A percentile compares a stretch with the other conserved stretches of the same genome.
Conservation (phyloP, 2,888 invertebrate genomes). For the Xanthorhoe designata region DNA sequence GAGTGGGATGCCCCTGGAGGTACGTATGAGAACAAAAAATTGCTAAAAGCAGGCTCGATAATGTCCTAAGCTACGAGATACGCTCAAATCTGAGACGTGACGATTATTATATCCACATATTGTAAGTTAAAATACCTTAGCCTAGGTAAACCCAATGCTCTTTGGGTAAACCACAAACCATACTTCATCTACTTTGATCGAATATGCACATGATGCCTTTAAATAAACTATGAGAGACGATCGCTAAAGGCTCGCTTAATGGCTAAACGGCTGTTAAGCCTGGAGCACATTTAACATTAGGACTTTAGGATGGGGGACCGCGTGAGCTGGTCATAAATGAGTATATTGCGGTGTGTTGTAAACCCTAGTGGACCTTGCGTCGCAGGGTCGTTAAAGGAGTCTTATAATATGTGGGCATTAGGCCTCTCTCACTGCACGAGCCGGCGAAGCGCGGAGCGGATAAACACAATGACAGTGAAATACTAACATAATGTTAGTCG, state of each 20-base stretch:
- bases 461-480: background rate
- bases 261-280: background rate
- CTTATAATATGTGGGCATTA: background rate
- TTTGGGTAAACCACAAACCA: too few species aligned
- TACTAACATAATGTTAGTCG: too few species aligned
- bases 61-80: too few species aligned
- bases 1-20: too few species aligned
- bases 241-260: background rate
- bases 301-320: background rate
- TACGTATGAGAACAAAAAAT: too few species aligned
- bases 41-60: too few species aligned
- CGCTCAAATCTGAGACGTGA: too few species aligned
- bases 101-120: too few species aligned
- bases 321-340: background rate
- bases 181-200: too few species aligned
- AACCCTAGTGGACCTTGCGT: background rate
- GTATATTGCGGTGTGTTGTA: background rate
- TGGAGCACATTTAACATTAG: background rate
- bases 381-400: background rate
- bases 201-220: too few species aligned
- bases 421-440: background rate
- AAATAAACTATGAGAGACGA: background rate
- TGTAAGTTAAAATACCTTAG: too few species aligned
- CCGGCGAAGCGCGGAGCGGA: background rate
- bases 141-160: too few species aligned